Evolutionary conservation across 2,113 vertebrate species (phyloP).

Genomic region (Aviceda subcristata): DNA sequence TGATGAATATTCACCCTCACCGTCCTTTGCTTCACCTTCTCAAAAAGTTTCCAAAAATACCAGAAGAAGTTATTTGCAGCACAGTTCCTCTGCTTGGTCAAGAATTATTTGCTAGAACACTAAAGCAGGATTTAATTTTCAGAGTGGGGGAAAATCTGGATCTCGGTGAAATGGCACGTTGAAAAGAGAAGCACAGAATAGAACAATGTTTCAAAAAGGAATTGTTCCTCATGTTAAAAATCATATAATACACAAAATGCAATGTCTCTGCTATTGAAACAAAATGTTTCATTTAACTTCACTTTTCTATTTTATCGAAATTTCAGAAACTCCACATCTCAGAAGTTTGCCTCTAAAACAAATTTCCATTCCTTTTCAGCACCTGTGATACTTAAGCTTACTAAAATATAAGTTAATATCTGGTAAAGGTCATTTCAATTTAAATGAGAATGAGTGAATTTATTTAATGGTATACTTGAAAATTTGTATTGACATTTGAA

Average conservation of each 20-base stretch:
- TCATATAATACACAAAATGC: not conserved
- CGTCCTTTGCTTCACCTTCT: not conserved
- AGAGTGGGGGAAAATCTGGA: not conserved
- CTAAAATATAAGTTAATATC: not conserved
- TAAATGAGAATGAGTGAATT: not conserved
- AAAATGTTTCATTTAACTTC: not conserved
- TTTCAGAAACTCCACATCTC: not conserved
- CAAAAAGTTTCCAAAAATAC: not conserved
- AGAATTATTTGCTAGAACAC: not conserved
- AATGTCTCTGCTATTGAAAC: not conserved
- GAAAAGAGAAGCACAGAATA: not conserved
- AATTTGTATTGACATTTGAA: slow-evolving; percentile 25
- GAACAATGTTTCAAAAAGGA: not conserved
- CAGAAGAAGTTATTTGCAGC: not conserved
- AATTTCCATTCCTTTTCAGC: not conserved
- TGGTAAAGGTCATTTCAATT: slow-evolving; percentile 21
- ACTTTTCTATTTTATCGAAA: not conserved
- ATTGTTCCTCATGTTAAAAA: not conserved
- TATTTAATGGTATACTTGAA: slow-evolving; percentile 11
- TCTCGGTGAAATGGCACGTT: not conserved
- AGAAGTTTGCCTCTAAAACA: not conserved
- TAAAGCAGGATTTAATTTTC: not conserved
- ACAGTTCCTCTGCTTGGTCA: not conserved
- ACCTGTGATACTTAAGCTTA: not conserved
- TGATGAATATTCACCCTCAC: slow-evolving; percentile 8